Percentiles rank a stretch among this genome's conserved stretches.
These are phyloP conservation scores for Xenopus petersii DNA, from an alignment of 2,797 vertebrate species.

Conservation along the genomic window DNA sequence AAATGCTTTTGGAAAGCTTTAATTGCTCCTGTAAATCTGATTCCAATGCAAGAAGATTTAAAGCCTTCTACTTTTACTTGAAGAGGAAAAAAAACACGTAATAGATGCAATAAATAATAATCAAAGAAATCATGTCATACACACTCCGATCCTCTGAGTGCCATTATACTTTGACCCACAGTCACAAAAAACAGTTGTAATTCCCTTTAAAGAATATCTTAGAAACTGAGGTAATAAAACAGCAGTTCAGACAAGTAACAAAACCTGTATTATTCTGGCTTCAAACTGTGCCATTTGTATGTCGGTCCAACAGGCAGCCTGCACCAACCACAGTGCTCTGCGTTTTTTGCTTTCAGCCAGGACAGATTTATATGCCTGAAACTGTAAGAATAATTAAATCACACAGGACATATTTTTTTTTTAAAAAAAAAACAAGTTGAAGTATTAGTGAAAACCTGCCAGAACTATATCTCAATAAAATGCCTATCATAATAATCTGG, in stretches of 20 bases:
- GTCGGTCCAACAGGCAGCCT: conserved; percentile 19
- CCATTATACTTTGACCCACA: neutral
- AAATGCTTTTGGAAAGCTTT: no score
- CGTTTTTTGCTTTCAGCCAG: conserved; percentile 21
- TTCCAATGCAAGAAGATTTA: no score
- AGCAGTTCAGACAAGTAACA: conserved; percentile 21
- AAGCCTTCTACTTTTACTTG: neutral
- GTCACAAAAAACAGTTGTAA: conserved; percentile 5
- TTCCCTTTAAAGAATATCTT: conserved; percentile 20
- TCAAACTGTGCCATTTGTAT: conserved; percentile 19
- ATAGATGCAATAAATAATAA: neutral
- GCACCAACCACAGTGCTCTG: conserved; percentile 3
- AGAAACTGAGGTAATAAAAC: conserved; percentile 26
- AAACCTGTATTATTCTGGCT: conserved; percentile 13
- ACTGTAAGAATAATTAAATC: no score
- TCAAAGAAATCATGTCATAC: neutral
- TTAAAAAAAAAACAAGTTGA: no score
- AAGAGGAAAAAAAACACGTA: neutral
- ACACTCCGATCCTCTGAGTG: neutral
- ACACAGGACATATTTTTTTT: no score
- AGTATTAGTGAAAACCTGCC: no score
- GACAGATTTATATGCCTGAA: conserved; percentile 27
- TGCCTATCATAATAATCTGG: no score
- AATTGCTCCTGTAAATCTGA: no score
- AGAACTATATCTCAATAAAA: no score